phyloP scores from a whole-genome alignment of 37 sponge, comb jelly and placozoan genomes.

The Geodia barretti region DNA sequence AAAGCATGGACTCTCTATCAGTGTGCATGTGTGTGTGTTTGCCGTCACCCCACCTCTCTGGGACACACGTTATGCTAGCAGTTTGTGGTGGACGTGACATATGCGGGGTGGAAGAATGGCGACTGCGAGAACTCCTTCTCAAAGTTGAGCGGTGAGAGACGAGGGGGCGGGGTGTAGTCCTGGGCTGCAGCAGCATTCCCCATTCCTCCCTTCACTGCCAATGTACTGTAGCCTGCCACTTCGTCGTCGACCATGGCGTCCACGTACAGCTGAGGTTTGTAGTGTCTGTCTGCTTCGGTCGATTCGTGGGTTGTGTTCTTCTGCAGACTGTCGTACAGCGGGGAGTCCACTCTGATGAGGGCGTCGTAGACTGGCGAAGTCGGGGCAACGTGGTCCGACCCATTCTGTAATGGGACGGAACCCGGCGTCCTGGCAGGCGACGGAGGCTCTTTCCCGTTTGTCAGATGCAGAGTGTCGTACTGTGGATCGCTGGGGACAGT shows the following conservation, averaged over 20 bases:
- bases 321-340: neutral
- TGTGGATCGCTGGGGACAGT: neutral
- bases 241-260: neutral
- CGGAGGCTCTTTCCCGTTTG: too few species aligned
- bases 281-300: too few species aligned
- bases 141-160: slow-evolving; percentile 12
- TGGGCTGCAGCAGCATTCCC: too few species aligned
- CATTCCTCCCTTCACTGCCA: neutral
- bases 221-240: neutral
- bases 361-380: neutral
- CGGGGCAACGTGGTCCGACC: neutral
- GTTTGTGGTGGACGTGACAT: slow-evolving; percentile 7
- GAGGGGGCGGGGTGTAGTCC: slow-evolving; percentile 3
- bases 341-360: neutral
- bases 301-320: neutral
- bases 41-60: too few species aligned
- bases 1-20: too few species aligned
- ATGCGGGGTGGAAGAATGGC: slow-evolving; percentile 15
- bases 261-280: neutral
- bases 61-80: too few species aligned
- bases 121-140: slow-evolving; percentile 34
- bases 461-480: neutral
- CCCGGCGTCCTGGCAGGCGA: neutral
- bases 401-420: neutral
- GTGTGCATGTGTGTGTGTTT: too few species aligned